A percentile compares a stretch with the other conserved stretches of the same genome.
Evolutionary conservation across 2,797 vertebrate species (phyloP).

Genomic region (Pseudopleuronectes americanus): DNA sequence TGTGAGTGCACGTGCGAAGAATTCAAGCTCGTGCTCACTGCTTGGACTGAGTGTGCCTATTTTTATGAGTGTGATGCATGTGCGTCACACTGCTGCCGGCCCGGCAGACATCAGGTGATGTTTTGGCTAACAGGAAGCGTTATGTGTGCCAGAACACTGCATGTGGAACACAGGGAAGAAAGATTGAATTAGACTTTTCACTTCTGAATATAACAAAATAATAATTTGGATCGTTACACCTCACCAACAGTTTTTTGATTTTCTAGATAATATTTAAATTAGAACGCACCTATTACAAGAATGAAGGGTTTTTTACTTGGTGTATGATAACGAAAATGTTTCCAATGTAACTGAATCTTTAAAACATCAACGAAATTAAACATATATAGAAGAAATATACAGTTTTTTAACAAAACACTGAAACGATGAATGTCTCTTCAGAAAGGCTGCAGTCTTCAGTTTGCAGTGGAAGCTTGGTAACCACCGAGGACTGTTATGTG

Average conservation of each 20-base stretch:
- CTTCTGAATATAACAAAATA: no score
- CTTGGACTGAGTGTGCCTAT: neutral
- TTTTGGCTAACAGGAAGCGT: neutral
- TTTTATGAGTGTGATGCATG: neutral
- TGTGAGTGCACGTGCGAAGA: no score
- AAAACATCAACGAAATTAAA: no score
- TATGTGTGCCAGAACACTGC: neutral
- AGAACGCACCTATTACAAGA: neutral
- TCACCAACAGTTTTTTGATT: neutral
- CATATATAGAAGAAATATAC: no score
- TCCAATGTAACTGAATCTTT: no score
- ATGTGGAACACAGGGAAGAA: neutral
- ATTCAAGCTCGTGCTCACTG: no score
- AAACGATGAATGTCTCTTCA: no score
- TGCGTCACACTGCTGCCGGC: constrained; percentile 6
- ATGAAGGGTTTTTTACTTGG: neutral
- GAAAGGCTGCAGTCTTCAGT: no score
- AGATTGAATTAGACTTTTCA: neutral
- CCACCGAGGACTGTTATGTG: no score
- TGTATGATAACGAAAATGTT: no score
- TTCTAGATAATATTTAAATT: neutral
- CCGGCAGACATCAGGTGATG: constrained; percentile 14
- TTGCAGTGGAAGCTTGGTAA: no score
- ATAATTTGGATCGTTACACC: neutral
- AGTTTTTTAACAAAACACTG: no score